A percentile compares a stretch with the other conserved stretches of the same genome.
These are phyloP conservation scores for Trichopria drosophilae DNA, from an alignment of 2,888 invertebrate genomes.

Conservation along the genomic window DNA sequence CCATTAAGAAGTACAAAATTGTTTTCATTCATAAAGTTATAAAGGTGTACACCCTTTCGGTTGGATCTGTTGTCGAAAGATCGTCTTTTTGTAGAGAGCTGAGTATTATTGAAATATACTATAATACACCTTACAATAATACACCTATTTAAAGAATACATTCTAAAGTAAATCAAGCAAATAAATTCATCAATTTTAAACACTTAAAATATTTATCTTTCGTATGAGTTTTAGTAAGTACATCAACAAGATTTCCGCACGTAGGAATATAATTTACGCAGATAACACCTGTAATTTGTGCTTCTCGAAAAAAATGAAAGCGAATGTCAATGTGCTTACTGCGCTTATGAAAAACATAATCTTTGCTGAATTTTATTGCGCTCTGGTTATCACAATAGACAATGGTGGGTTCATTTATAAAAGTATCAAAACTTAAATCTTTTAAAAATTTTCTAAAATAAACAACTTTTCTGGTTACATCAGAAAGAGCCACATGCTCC, in stretches of 20 bases:
- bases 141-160: too few relatives aligned
- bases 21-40: too few relatives aligned
- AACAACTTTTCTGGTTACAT: conserved; percentile 19
- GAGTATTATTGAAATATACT: too few relatives aligned
- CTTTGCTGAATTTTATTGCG: not conserved
- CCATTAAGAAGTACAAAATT: too few relatives aligned
- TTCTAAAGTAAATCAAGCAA: too few relatives aligned
- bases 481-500: conserved; percentile 25
- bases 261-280: not conserved
- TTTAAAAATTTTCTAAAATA: conserved; percentile 3
- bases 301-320: not conserved
- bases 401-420: conserved; percentile 6
- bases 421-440: conserved; percentile 24
- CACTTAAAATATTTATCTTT: too few relatives aligned
- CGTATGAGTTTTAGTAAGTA: not conserved
- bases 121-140: too few relatives aligned
- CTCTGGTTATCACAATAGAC: not conserved
- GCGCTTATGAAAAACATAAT: not conserved
- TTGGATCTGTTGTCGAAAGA: too few relatives aligned
- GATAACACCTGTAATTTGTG: not conserved
- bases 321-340: conserved; percentile 6
- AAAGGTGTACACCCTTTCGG: too few relatives aligned
- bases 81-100: too few relatives aligned
- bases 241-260: not conserved
- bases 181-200: too few relatives aligned